Evolutionary conservation across 2,113 vertebrate species (phyloP), one percentile per base, ranked within the genome.

Genomic region (Malurus melanocephalus): DNA sequence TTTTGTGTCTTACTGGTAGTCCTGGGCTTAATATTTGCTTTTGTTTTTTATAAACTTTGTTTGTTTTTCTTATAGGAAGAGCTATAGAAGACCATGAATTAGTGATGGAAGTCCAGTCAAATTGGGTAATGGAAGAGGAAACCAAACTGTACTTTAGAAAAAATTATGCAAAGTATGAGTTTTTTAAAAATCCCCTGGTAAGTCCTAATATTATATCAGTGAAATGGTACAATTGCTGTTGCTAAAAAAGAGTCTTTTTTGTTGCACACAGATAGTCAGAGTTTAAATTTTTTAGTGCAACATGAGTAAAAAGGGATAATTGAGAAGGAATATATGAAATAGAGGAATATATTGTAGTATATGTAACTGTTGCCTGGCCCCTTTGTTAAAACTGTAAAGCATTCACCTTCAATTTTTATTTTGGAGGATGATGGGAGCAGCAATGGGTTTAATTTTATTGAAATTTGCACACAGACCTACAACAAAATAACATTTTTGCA

Each of bases 141-240:
- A 98, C 97, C 95, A 98, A 98, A 42, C 96, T 99, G n/a, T 99
- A 97, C 95, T 98, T 99, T 96, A 98, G 99, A 95, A 99, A 99
- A 97, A 99, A 99, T 96, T 99, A 98, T 94, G 98, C 98, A 87
- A 99, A 99, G 96, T 99, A 99, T 91, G 98, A 99, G 92, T 99
- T 99, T 97, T 99, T 99, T 98, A 99, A 98, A 97, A 99, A 98
- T 90, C 99, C 99, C 48, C 92, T 98, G 98, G 99, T 99, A 97
- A 98, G 99, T 96, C 24, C 64, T 94, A 76, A 24, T 2, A 2
- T 55, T 62, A 0, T 57, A 28, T 64, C 38, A 59, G 45, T 80
- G 35, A 74, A 84, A 13, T 28, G 7, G 2, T 80, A 6, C 21
- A 48, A 38, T 33, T 72, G 11, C 12, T 46, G 6, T 62, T 84